A percentile compares a stretch with the other conserved stretches of the same genome.
Evolutionary conservation across 1,140 invertebrate species (phyloP).

Genomic region (Stratiolaelaps scimitus): DNA sequence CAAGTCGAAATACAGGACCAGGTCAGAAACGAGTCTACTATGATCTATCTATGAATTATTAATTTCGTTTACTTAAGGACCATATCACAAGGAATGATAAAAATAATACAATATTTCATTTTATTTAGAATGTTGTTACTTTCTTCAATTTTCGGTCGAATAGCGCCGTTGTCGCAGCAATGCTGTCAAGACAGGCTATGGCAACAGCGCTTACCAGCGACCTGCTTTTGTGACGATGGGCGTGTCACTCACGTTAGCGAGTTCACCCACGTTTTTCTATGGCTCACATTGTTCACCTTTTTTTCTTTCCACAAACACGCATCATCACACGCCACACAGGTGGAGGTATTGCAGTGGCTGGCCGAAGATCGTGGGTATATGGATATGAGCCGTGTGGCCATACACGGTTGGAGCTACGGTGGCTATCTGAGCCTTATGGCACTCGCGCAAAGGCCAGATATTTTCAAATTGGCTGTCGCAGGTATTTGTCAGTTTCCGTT

Average conservation of each 20-base stretch:
- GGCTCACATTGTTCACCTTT: not conserved
- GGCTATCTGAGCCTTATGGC: conserved; percentile 48
- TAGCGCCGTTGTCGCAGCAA: too few species aligned
- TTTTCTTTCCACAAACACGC: too few species aligned
- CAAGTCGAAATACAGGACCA: conserved; percentile 48
- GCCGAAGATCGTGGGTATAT: conserved; percentile 69
- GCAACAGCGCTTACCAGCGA: too few species aligned
- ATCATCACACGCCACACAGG: conserved; percentile 41
- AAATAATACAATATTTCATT: too few species aligned
- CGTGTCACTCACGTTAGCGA: too few species aligned
- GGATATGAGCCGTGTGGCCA: conserved; percentile 77
- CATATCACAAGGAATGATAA: not conserved
- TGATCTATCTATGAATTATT: not conserved
- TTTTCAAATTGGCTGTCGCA: conserved; percentile 43
- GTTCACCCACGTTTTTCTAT: too few species aligned
- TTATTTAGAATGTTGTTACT: too few species aligned
- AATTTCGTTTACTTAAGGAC: not conserved
- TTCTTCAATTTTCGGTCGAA: too few species aligned
- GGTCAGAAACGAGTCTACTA: conserved; percentile 32
- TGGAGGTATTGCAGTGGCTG: conserved; percentile 80
- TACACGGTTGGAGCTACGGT: conserved; percentile 96
- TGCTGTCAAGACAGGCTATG: too few species aligned
- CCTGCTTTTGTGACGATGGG: too few species aligned
- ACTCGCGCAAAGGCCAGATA: conserved; percentile 43
- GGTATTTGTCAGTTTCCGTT: not conserved